Evolutionary conservation across 2,797 vertebrate genomes (phyloP).

Genomic region (Lepilemur ruficaudatus): DNA sequence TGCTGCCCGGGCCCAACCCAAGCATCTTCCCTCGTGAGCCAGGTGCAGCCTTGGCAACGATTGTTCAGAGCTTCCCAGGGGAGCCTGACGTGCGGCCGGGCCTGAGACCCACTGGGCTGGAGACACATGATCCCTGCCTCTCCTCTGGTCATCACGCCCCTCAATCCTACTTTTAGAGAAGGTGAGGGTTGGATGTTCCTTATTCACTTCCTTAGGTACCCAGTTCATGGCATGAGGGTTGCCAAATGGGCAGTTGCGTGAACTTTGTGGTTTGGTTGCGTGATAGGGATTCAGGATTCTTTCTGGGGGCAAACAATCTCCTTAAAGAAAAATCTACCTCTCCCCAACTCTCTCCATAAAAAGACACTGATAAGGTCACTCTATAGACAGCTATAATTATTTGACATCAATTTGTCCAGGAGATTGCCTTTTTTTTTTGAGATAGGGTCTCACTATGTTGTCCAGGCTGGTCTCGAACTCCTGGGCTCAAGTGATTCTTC

Average conservation of each 20-base stretch:
- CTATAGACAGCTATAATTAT: neutral
- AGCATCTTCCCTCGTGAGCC: neutral
- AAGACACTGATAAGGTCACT: neutral
- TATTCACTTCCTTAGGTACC: neutral
- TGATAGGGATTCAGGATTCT: neutral
- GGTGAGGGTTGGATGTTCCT: neutral
- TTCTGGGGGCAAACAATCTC: neutral
- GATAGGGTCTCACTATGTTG: neutral
- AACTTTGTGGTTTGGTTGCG: neutral
- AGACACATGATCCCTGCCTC: too few relatives aligned
- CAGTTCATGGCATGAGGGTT: neutral
- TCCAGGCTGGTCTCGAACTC: neutral
- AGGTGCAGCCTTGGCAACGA: neutral
- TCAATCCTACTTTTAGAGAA: neutral
- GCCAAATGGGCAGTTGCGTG: neutral
- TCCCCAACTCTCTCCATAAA: neutral
- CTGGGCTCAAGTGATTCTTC: neutral
- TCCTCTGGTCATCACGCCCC: neutral
- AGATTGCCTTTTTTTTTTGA: neutral
- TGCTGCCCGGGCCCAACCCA: neutral
- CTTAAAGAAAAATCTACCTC: neutral
- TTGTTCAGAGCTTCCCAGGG: neutral
- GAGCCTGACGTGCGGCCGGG: neutral
- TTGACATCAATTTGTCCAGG: neutral
- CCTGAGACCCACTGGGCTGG: accelerated